phyloP scores from a whole-genome alignment of 2,888 invertebrate species.

The Troides helena region DNA sequence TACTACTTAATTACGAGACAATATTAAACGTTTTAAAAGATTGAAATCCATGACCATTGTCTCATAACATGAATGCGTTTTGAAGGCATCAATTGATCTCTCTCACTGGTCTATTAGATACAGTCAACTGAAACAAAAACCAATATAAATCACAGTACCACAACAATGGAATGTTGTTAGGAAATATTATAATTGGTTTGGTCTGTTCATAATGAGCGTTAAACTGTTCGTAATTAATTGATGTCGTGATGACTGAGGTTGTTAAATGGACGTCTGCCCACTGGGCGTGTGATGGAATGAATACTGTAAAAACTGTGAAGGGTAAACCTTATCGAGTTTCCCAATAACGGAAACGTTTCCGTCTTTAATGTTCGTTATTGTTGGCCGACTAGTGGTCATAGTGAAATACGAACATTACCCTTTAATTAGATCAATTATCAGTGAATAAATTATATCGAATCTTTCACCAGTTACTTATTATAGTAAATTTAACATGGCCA shows the following conservation, averaged over 20 bases:
- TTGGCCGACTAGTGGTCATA: too few species aligned
- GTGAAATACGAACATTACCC: too few species aligned
- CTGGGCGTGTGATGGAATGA: constrained; percentile 33
- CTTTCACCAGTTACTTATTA: too few species aligned
- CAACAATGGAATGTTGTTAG: constrained; percentile 36
- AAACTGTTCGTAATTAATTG: constrained; percentile 72
- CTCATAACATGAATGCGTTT: not conserved
- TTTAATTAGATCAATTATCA: too few species aligned
- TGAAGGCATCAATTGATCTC: constrained; percentile 25
- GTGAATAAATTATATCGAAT: too few species aligned
- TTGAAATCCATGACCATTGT: constrained; percentile 16
- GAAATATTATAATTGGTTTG: constrained; percentile 46
- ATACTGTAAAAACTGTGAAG: not conserved
- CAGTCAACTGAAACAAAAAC: constrained; percentile 42
- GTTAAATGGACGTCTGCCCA: constrained; percentile 62
- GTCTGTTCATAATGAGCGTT: constrained; percentile 71
- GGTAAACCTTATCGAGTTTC: too few species aligned
- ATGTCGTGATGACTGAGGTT: constrained; percentile 52
- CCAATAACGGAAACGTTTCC: too few species aligned
- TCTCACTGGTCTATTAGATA: constrained; percentile 25
- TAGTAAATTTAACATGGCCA: too few species aligned
- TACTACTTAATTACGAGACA: too few species aligned
- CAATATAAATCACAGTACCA: constrained; percentile 56
- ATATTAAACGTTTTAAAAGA: not conserved
- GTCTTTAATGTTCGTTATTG: too few species aligned